A percentile compares a stretch with the other conserved stretches of the same genome.
Evolutionary conservation across 2,113 vertebrate genomes (phyloP).

Genomic region (Phyllostomus hastatus): DNA sequence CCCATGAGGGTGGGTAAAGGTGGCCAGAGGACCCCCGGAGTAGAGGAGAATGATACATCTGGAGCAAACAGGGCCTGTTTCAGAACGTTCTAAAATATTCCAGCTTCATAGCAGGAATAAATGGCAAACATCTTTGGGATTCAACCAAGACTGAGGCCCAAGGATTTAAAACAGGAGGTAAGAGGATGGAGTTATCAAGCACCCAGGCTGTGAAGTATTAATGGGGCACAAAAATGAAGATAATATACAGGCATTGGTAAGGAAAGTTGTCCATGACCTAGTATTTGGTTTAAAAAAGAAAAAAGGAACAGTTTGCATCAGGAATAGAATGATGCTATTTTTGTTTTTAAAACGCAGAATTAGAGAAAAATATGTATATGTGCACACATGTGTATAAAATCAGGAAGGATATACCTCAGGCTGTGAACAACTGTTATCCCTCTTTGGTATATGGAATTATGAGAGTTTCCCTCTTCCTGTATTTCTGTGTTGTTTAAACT

Average conservation of each 20-base stretch:
- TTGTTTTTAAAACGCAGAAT: slow-evolving; percentile 12
- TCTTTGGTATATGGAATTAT: not conserved
- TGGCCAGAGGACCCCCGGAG: not conserved
- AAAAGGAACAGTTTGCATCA: not conserved
- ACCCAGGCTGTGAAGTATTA: not conserved
- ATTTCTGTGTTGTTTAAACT: not conserved
- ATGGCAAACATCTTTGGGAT: not conserved
- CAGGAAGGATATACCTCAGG: not conserved
- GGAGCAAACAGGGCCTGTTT: not conserved
- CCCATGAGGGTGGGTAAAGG: not conserved
- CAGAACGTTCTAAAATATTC: not conserved
- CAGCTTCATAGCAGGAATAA: not conserved
- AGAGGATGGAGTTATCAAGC: not conserved
- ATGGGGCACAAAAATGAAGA: not conserved
- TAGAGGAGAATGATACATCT: not conserved
- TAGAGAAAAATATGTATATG: not conserved
- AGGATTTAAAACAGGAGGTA: not conserved
- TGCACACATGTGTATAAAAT: not conserved
- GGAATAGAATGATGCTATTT: not conserved
- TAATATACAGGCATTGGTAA: not conserved
- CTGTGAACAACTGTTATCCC: not conserved
- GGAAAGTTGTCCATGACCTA: not conserved
- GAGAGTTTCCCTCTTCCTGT: not conserved
- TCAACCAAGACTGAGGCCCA: not conserved
- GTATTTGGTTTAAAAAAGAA: not conserved